Evolutionary conservation across 2,888 invertebrate genomes (phyloP).

Genomic region (Didymodactylos carnosus): DNA sequence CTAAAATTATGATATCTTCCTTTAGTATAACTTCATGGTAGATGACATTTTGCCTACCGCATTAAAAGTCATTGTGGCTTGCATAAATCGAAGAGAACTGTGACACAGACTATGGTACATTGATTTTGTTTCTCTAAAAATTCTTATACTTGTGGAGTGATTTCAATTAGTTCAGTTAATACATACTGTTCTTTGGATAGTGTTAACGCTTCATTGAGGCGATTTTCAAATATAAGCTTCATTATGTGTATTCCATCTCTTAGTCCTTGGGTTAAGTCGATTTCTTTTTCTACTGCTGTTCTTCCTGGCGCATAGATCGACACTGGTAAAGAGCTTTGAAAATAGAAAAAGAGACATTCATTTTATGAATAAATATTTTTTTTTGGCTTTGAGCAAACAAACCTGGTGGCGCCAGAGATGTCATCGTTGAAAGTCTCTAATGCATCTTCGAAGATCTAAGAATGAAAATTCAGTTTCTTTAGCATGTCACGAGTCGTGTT

Average conservation of each 20-base stretch:
- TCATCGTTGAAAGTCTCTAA: slow-evolving; percentile 16
- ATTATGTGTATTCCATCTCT: slow-evolving; percentile 54
- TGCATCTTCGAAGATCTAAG: slow-evolving; percentile 24
- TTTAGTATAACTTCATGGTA: no score
- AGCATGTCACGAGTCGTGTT: no score
- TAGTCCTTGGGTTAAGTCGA: slow-evolving; percentile 46
- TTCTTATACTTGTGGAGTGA: neutral
- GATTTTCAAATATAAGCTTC: slow-evolving; percentile 78
- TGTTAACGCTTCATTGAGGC: slow-evolving; percentile 59
- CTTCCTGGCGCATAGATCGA: neutral
- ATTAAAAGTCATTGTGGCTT: slow-evolving; percentile 79
- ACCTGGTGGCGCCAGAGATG: slow-evolving; percentile 16
- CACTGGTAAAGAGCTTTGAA: neutral
- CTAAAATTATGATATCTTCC: slow-evolving; percentile 24
- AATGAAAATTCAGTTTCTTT: no score
- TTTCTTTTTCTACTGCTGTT: no score
- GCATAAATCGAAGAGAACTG: slow-evolving; percentile 67
- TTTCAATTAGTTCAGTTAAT: no score
- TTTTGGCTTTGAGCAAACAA: neutral
- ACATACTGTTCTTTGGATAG: slow-evolving; percentile 21
- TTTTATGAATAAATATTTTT: neutral
- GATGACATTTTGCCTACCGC: slow-evolving; percentile 39
- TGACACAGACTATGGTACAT: slow-evolving; percentile 78
- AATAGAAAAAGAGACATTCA: no score
- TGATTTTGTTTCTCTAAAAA: slow-evolving; percentile 51